Evolutionary conservation across 2,888 invertebrate genomes (phyloP), one percentile per base, ranked within the genome.

Genomic region (Brachynemurus nebulosus): DNA sequence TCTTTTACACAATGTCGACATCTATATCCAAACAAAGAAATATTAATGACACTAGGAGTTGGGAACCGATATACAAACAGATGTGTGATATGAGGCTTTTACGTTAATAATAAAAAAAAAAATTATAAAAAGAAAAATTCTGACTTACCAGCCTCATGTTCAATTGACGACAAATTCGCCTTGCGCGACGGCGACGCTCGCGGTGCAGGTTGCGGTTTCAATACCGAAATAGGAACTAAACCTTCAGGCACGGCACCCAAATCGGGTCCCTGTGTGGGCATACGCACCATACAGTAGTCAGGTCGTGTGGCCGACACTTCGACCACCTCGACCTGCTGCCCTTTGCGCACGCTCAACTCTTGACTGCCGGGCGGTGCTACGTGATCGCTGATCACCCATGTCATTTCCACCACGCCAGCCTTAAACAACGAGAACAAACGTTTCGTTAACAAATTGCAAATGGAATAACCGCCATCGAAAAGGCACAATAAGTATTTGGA

Each of bases 321-420:
- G 52, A 93, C 69, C 51, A 93, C 81, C 62, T 93, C 93, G 50
- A 93, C 92, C 66, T 92, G 92, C 67, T 92, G 92, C 18, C 93
- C 93, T 63, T 90, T 89, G 50, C 72, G 72, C 36, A 95, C 90
- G 43, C 79, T 79, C 55, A 93, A 65, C 65, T 93, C 92, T 45
- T 81, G 80, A 38, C 80, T 70, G 9, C 77, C 69, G 14, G 81
- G 71, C 16, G 81, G 71, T n/a, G 85, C 80, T 19, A 70, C 69
- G 63, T 85, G 86, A 62, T 93, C 92, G 51, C 84, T 83, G 45
- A 90, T 78, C 55, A 91, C 88, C 89, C 89, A 89, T 47, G 88
- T 88, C 76, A 88, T 84, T 64, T 91, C 90, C 50, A 81, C 76
- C 45, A 80, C 83, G 55, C 84, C 80, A 45, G 77, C 70, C 84